Evolutionary conservation across 2,888 invertebrate species (phyloP), one percentile per base, ranked within the genome.

Genomic region (Melieria crassipennis): DNA sequence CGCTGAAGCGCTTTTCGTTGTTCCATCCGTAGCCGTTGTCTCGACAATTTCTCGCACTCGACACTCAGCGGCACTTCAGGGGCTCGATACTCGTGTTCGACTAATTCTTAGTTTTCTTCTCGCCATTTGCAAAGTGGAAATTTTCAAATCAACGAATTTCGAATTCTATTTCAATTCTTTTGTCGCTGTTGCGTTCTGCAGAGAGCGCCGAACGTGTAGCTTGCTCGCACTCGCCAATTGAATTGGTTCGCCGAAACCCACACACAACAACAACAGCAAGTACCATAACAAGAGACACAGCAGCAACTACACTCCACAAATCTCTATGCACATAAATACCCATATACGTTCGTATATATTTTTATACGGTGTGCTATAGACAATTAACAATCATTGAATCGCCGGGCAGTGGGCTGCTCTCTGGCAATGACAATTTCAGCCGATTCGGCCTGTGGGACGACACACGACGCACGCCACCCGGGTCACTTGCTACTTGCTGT

Each of bases 51-150:
- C 50, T 43, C 67, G 60, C 60, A 67, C 50, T 60, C 50, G 58
- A 60, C 67, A 61, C 60, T 50, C 58, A 30, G 45, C 56, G 55
- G 43, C 80, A 83, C 85, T 83, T 83, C 87, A 86, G 86, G 85
- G 85, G 86, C 83, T 87, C 86, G 87, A 82, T 84, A 83, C 85
- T 87, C 86, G 86, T 83, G 83, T 84, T 83, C 85, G 85, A 85
- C 85, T 85, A 85, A 80, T 81, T 80, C 78, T 76, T 72, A 71
- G 52, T 64, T 60, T 63, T 64, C 63, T 61, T 61, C 65, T 65
- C 66, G 61, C 58, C 65, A 70, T 72, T 70, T 64, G 70, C 70
- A 68, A 76, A 71, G 75, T 75, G 73, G 73, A 75, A 71, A 74
- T 78, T 75, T 79, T 81, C 71, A 79, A 81, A 80, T 81, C 80